Percentiles rank a stretch among this genome's conserved stretches.
phyloP scores from a whole-genome alignment of 2,888 invertebrate genomes.

The Palloptera scutellata region DNA sequence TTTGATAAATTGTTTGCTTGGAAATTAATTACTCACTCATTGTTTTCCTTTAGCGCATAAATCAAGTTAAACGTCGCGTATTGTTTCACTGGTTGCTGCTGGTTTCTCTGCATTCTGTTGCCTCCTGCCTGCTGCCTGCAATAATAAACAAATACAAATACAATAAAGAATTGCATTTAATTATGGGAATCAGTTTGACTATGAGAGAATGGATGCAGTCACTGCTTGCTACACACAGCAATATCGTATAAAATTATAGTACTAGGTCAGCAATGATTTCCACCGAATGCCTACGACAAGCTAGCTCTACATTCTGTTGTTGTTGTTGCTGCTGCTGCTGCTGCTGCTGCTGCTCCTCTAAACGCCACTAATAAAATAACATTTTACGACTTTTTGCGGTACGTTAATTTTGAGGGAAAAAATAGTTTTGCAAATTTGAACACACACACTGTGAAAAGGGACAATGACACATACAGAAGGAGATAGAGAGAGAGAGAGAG shows the following conservation, averaged over 20 bases:
- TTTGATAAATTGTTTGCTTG: conserved; percentile 32
- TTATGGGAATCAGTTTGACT: conserved; percentile 36
- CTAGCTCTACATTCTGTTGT: too few relatives aligned
- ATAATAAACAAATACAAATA: conserved; percentile 37
- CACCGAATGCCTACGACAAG: neutral
- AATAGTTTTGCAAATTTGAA: too few relatives aligned
- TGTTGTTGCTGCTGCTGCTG: conserved; percentile 14
- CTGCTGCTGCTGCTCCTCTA: conserved; percentile 15
- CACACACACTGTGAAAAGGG: too few relatives aligned
- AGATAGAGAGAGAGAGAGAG: neutral
- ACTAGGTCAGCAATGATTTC: conserved; percentile 28
- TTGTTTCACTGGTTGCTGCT: conserved; percentile 29
- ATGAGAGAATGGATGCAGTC: neutral
- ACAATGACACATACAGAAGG: neutral
- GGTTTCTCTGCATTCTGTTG: conserved; percentile 40
- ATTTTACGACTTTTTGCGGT: conserved; percentile 34
- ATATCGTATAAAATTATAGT: conserved; percentile 14
- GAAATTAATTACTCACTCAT: conserved; percentile 53
- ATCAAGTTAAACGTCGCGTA: conserved; percentile 53
- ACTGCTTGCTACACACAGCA: too few relatives aligned
- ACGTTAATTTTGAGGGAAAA: conserved; percentile 26
- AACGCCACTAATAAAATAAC: conserved; percentile 35
- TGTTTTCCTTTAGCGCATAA: conserved; percentile 49
- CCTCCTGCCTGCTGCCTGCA: too few relatives aligned
- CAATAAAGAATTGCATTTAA: conserved; percentile 56